Evolutionary conservation across 2,797 vertebrate genomes (phyloP).

Genomic region (Stomatorhinus walkeri): DNA sequence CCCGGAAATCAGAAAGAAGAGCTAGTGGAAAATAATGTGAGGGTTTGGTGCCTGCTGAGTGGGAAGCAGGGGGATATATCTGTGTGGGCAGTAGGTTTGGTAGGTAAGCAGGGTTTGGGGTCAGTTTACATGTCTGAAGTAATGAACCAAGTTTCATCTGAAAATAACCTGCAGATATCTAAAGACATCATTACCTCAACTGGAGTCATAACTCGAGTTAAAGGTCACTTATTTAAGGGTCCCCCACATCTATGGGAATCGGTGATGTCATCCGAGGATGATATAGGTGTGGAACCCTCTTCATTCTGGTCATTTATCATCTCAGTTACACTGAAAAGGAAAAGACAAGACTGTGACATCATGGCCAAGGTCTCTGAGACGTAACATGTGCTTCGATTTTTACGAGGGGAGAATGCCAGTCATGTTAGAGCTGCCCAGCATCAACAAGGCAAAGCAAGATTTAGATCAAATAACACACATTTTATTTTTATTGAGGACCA

Average conservation of each 20-base stretch:
- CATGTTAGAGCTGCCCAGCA: not conserved
- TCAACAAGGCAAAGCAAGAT: not conserved
- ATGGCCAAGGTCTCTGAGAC: not conserved
- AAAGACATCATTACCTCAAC: constrained; percentile 1
- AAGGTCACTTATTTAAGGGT: constrained; percentile 10
- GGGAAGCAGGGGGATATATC: not conserved
- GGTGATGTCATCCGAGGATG: not conserved
- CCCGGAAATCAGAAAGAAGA: not conserved
- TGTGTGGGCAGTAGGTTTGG: not conserved
- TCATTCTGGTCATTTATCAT: not conserved
- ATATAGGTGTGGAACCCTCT: not conserved
- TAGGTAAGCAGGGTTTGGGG: not conserved
- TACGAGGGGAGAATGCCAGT: not conserved
- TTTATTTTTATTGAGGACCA: not conserved
- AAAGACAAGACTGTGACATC: not conserved
- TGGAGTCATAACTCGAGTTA: not conserved
- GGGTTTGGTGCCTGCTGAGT: not conserved
- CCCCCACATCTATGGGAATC: not conserved
- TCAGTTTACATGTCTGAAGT: constrained; percentile 10
- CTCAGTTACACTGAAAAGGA: not conserved
- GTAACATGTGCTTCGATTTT: not conserved
- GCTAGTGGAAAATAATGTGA: not conserved
- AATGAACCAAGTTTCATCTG: constrained; percentile 5
- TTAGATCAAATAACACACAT: constrained; percentile 10
- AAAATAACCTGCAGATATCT: constrained; percentile 10